Conservation (phyloP, 2,113 vertebrate species). For the Rhabdornis inornatus region DNA sequence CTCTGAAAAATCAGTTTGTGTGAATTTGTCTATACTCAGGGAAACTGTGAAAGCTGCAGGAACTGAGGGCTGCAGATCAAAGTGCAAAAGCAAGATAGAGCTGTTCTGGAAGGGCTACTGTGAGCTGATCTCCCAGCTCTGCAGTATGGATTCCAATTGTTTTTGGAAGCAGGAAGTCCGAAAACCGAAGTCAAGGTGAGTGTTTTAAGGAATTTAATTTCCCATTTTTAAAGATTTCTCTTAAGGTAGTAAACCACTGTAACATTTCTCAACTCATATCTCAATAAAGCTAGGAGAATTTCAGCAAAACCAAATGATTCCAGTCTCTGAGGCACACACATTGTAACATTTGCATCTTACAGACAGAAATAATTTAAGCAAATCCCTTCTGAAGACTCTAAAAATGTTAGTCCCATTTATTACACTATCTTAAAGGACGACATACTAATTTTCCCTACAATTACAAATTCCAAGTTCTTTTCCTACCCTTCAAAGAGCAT, state of each 20-base stretch:
- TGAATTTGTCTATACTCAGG: not conserved
- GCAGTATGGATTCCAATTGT: not conserved
- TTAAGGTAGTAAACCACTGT: not conserved
- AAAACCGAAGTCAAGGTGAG: not conserved
- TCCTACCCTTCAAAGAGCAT: not conserved
- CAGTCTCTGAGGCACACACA: conserved; percentile 34
- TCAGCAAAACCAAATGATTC: not conserved
- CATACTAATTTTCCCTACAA: not conserved
- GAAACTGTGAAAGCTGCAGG: not conserved
- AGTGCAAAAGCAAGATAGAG: not conserved
- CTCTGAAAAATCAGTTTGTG: not conserved
- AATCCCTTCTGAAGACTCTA: not conserved
- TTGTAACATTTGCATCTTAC: not conserved
- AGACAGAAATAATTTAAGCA: not conserved
- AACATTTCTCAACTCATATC: not conserved
- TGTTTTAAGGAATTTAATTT: not conserved
- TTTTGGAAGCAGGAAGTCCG: not conserved
- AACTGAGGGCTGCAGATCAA: not conserved
- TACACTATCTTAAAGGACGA: not conserved
- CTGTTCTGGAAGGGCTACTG: not conserved
- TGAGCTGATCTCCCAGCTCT: not conserved
- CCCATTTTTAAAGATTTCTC: not conserved
- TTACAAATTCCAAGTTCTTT: not conserved
- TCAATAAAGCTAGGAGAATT: not conserved
- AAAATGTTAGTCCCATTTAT: not conserved